These are phyloP conservation scores for Lamprotornis superbus DNA, from an alignment of 2,113 vertebrate species.

Conservation along the genomic window DNA sequence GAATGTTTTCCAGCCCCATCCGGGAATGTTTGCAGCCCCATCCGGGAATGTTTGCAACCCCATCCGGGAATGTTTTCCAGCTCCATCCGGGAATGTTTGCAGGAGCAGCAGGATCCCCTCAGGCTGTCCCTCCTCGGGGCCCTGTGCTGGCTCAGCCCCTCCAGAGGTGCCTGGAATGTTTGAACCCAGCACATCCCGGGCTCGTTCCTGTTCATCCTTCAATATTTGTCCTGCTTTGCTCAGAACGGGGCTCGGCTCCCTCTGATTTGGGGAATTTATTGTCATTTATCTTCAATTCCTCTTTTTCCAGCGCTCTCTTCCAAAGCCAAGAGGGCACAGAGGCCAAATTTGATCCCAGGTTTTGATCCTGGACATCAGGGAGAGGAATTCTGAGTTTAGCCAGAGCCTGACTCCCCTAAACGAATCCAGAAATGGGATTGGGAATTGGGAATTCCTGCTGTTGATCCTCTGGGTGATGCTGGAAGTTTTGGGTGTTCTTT, in stretches of 20 bases:
- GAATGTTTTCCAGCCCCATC: no score
- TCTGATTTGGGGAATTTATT: not conserved
- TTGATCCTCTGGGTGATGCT: not conserved
- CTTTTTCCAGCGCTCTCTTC: not conserved
- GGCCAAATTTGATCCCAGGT: not conserved
- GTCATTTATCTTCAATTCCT: not conserved
- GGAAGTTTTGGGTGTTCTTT: rapidly evolving
- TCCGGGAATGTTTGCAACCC: no score
- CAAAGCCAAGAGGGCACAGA: not conserved
- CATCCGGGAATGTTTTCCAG: no score
- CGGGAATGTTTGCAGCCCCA: no score
- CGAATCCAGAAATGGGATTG: no score
- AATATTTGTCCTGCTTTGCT: not conserved
- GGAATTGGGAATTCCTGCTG: not conserved
- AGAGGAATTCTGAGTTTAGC: not conserved
- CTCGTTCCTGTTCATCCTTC: not conserved
- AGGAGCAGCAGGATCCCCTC: not conserved
- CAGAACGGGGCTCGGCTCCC: not conserved
- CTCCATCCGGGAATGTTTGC: no score
- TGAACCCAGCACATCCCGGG: not conserved
- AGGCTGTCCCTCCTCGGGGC: not conserved
- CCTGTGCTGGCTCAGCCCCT: not conserved
- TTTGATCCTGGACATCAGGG: not conserved
- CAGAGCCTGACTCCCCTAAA: not conserved
- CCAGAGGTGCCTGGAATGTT: not conserved